Base-by-base conservation (phyloP, 2,888 invertebrate genomes). In the Melolontha melolontha region DNA sequence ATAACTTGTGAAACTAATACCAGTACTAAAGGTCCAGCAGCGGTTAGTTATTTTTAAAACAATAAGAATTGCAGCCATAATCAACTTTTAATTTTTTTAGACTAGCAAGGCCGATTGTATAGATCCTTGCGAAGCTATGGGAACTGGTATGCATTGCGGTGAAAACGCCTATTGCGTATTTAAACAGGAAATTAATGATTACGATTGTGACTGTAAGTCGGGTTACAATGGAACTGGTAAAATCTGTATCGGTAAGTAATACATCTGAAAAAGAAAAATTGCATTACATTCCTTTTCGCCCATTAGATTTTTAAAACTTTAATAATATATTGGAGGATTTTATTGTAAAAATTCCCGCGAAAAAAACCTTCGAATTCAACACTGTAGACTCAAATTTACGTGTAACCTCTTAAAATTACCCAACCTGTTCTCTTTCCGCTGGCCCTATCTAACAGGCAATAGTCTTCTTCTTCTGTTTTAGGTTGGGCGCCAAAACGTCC, bases 131-230 rank as follows among this genome's bases (percentile, higher is more conserved):
- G 93, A 95, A 79, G 93, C 92, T 82, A 88, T 87, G 69, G 93
- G 92, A 42, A 88, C 90, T 0, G 91, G 93, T 76, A 92, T 93
- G 85, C 91, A 94, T 75, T 97, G 97, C 77, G 94, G 96, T 81
- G 84, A 88, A 0, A 95, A 96, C 80, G 95, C 96, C 0, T 92
- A 93, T 80, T 97, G 96, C 79, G 87, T 96, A 5, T 86, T 95
- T 71, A 90, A 93, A 62, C 90, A 91, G 0, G 95, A 95, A 80
- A 93, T 91, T 8, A 91, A 90, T 73, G 92, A 94, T 77, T 95
- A 94, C 85, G 91, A 91, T 77, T 97, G 97, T 80, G 92, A 95
- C 80, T 97, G 97, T 83, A 96, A 96, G 78, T 93, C 95, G 0
- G 97, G 97, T 0, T 97, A 93, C 85, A 94, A 95, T 79, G 94